Percentiles rank a stretch among this genome's conserved stretches.
phyloP scores from a whole-genome alignment of 2,797 vertebrate genomes.

The Pipistrellus nathusii region DNA sequence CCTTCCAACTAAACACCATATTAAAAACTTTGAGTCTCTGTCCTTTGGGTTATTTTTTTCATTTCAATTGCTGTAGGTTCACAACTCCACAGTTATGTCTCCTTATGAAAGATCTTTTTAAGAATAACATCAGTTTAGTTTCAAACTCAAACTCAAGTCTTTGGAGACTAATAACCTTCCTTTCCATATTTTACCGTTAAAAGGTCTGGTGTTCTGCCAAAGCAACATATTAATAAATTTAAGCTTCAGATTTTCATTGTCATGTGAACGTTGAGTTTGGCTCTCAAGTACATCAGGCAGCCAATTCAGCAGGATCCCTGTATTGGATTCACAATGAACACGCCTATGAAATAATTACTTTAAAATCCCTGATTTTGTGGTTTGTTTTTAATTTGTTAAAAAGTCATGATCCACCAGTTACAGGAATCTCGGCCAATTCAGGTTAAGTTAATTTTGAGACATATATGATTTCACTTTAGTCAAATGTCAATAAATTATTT shows the following conservation, averaged over 20 bases:
- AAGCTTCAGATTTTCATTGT: slow-evolving; percentile 79
- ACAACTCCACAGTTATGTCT: slow-evolving; percentile 28
- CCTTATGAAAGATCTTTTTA: slow-evolving; percentile 65
- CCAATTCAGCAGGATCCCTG: slow-evolving; percentile 68
- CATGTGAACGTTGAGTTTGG: slow-evolving; percentile 76
- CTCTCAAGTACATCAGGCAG: slow-evolving; percentile 70
- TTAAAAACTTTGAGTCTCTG: slow-evolving; percentile 23
- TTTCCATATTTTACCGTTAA: slow-evolving; percentile 73
- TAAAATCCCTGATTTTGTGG: slow-evolving; percentile 66
- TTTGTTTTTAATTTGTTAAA: slow-evolving; percentile 73
- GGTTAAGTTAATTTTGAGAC: slow-evolving; percentile 66
- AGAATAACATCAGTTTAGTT: slow-evolving; percentile 74
- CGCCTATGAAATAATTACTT: slow-evolving; percentile 65
- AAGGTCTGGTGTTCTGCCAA: slow-evolving; percentile 75
- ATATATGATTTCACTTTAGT: slow-evolving; percentile 49
- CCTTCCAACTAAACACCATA: slow-evolving; percentile 15
- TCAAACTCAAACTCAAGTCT: slow-evolving; percentile 76
- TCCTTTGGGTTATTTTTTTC: slow-evolving; percentile 66
- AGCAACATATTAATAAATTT: slow-evolving; percentile 79
- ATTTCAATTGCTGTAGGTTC: slow-evolving; percentile 48
- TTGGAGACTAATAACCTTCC: slow-evolving; percentile 76
- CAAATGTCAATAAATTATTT: slow-evolving; percentile 17
- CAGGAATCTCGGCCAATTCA: slow-evolving; percentile 50
- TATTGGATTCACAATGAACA: slow-evolving; percentile 64
- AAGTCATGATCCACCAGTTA: slow-evolving; percentile 44